Evolutionary conservation across 1,140 invertebrate genomes (phyloP).

Genomic region (Pararge aegeria): DNA sequence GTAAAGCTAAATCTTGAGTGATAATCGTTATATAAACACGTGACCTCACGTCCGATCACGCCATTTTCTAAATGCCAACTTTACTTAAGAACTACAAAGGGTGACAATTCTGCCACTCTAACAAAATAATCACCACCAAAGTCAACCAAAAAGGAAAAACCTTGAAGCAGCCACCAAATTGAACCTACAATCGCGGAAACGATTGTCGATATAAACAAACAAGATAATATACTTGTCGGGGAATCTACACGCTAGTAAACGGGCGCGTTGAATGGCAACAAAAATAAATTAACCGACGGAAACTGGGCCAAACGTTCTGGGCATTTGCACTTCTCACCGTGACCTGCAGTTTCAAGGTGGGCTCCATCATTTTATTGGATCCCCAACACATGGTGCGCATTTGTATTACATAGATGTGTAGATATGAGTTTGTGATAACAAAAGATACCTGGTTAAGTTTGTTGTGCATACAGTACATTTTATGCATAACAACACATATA

Average conservation of each 20-base stretch:
- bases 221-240: background rate
- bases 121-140: no score
- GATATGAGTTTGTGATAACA: no score
- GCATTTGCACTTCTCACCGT: constrained; percentile 3
- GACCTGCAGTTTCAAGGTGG: constrained; percentile 4
- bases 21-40: no score
- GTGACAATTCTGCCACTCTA: no score
- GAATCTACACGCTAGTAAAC: background rate
- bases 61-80: no score
- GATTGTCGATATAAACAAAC: background rate
- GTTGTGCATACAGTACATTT: no score
- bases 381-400: background rate
- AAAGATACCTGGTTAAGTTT: no score
- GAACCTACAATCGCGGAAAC: background rate
- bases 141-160: background rate
- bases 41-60: no score
- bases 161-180: background rate
- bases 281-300: constrained; percentile 4
- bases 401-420: no score
- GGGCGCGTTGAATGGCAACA: background rate
- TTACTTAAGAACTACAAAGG: no score
- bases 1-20: no score
- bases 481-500: no score
- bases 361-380: background rate
- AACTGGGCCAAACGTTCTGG: constrained; percentile 2